A percentile compares a stretch with the other conserved stretches of the same genome.
Evolutionary conservation across 2,888 invertebrate species (phyloP).

Genomic region (Leptinotarsa tumamoca): DNA sequence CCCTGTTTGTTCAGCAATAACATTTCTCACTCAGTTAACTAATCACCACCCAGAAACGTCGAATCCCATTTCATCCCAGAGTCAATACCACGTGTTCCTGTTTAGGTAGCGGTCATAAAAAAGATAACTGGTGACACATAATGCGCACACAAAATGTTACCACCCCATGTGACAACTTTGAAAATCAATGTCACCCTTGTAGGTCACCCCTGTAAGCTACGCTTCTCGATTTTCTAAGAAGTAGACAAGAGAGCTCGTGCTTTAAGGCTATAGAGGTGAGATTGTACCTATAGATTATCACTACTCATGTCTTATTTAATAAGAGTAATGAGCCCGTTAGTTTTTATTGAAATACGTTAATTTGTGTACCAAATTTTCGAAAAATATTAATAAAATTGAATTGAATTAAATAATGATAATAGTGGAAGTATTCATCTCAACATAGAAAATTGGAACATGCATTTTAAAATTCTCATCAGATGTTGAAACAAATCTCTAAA

Average conservation of each 20-base stretch:
- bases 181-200: constrained; percentile 54
- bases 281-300: neutral
- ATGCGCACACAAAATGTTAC: constrained; percentile 41
- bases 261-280: neutral
- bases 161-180: constrained; percentile 48
- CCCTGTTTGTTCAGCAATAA: constrained; percentile 37
- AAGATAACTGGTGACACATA: constrained; percentile 38
- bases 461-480: too few relatives aligned
- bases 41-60: constrained; percentile 33
- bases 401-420: too few relatives aligned
- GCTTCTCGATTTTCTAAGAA: constrained; percentile 31
- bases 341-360: too few relatives aligned
- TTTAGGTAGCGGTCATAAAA: constrained; percentile 39
- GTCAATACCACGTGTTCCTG: constrained; percentile 35
- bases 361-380: too few relatives aligned
- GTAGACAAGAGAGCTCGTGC: constrained; percentile 8
- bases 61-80: constrained; percentile 28
- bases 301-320: neutral
- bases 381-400: too few relatives aligned
- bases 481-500: too few relatives aligned
- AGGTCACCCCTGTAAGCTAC: constrained; percentile 43
- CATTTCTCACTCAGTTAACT: constrained; percentile 37
- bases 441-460: too few relatives aligned
- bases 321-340: too few relatives aligned
- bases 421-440: too few relatives aligned